These are phyloP conservation scores for Phaetusa simplex DNA, from an alignment of 2,113 vertebrate species.

Conservation along the genomic window DNA sequence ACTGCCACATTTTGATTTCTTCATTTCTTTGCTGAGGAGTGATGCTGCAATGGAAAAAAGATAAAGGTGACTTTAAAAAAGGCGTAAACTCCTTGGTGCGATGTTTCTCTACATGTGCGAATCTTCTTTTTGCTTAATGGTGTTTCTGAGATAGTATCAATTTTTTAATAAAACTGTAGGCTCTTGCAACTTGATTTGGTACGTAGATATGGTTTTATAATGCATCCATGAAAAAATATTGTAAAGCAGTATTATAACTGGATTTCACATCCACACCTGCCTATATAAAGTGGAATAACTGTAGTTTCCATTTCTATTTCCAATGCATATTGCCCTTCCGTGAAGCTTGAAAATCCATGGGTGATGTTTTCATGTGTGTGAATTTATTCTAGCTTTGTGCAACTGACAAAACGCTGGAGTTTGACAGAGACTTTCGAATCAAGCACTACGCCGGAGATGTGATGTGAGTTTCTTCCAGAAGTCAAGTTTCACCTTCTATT, in stretches of 20 bases:
- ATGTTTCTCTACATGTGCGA: background rate
- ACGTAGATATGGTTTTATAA: background rate
- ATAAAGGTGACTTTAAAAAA: background rate
- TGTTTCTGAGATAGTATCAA: background rate
- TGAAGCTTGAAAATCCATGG: background rate
- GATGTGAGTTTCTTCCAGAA: slow-evolving; percentile 80
- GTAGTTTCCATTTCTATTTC: background rate
- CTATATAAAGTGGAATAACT: background rate
- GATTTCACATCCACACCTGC: background rate
- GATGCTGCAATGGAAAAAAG: background rate
- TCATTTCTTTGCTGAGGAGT: background rate
- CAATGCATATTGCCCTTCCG: background rate
- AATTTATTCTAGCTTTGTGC: slow-evolving; percentile 82
- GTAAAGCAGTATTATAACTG: background rate
- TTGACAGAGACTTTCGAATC: slow-evolving; percentile 94
- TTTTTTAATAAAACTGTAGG: background rate
- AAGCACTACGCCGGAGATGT: slow-evolving; percentile 94
- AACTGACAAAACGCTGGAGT: slow-evolving; percentile 91
- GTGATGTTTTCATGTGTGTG: background rate
- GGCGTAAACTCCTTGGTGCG: background rate
- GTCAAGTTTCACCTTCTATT: background rate
- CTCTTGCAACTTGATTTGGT: background rate
- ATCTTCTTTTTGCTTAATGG: background rate
- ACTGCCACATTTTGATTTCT: background rate
- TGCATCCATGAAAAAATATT: background rate